Evolutionary conservation across 2,113 vertebrate genomes (phyloP), one percentile per base, ranked within the genome.

Genomic region (Neolamprologus caudopunctatus): DNA sequence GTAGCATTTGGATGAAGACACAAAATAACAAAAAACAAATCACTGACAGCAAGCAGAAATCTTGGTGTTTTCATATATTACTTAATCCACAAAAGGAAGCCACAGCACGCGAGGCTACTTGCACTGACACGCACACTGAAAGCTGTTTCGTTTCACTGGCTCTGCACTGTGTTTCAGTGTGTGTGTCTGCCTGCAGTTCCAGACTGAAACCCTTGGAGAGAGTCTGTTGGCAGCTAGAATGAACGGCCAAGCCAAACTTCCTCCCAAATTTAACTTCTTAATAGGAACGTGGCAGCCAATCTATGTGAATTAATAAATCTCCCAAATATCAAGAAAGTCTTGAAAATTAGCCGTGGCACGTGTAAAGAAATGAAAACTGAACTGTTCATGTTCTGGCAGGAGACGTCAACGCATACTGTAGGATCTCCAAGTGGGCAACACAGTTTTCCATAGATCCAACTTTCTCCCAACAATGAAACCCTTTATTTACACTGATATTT

Each of bases 241-340:
- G 21, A 88, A 45, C 50, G n/a, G 85, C 53, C 33, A 68, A 93
- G 95, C 95, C 95, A 96, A 92, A 90, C 68, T 86, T 85, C 87
- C 93, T 88, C 73, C 83, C 81, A 54, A 75, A 91, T 89, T 93
- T 89, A 86, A 92, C 93, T 93, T 94, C 90, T 92, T 94, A 94
- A 93, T 95, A 87, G 89, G 91, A 92, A 90, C 37, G 84, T 91
- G 93, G 93, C 94, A 83, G 91, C 88, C 82, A 84, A 83, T 91
- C 90, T 40, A 91, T 87, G 85, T 91, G 89, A 95, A 93, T 93
- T 92, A 95, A 95, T 93, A 87, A 92, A 88, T 83, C 86, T 83
- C 66, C 83, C 92, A 88, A 95, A 94, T 85, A 91, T 86, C 73
- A 95, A 94, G 88, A 88, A 85, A 87, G 24, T 31, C 35, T 84